Evolutionary conservation across 2,888 invertebrate genomes (phyloP), one percentile per base, ranked within the genome.

Genomic region (Odontothrips loti): DNA sequence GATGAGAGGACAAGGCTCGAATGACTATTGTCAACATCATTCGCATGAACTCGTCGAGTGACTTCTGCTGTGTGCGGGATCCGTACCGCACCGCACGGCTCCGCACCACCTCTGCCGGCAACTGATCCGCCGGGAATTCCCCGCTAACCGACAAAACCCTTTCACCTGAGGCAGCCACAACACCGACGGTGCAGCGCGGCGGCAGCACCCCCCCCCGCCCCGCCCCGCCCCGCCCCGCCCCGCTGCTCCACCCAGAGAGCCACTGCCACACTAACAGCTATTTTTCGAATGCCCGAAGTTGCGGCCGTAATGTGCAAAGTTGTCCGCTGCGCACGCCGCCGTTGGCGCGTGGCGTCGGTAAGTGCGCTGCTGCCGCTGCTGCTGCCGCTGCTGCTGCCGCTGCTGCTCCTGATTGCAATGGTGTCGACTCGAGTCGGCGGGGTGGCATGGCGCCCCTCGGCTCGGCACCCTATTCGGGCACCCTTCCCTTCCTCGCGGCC

Each of bases 261-360:
- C 23, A 9, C 68, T 23, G 27, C 12, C 68, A 75, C 17, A 17
- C 68, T 27, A 12, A 75, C 68, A 12, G 23, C 68, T 75, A 75
- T 75, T 75, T 75, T 75, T 75, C 68, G n/a, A 75, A 75, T 75
- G 68, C 68, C n/a, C 68, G 10, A 75, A 75, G 68, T 75, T 75
- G 23, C 8, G 68, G 23, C 23, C 68, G 68, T 75, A 75, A 75
- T 75, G 68, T 75, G 68, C 68, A 75, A 75, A 75, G 68, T 75
- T 75, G 58, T 15, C 15, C 58, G 58, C 15, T 23, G 68, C n/a
- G n/a, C n/a, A 6, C 68, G 68, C 68, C 68, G 51, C 58, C 51
- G 58, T 15, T 58, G 58, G 34, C 34, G 34, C 34, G 34, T 43
- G 34, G 34, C 34, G 34, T 17, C n/a, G 17, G 58, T 58, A 17